These are phyloP conservation scores for Drosophila funebris DNA, from an alignment of 1,140 invertebrate species.

Conservation along the genomic window DNA sequence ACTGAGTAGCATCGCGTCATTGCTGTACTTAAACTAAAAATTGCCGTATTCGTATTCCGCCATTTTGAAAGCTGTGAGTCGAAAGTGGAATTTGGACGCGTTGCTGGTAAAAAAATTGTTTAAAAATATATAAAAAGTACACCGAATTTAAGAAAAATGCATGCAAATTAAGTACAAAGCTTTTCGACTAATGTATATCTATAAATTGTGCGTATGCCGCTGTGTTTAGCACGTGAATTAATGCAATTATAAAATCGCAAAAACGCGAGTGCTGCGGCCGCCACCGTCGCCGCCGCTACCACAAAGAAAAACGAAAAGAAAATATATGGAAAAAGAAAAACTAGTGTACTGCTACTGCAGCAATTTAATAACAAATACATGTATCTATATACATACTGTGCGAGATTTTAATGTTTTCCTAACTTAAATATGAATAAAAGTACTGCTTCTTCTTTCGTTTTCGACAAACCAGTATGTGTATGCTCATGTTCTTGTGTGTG, in stretches of 20 bases:
- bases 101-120: slow-evolving; percentile 76
- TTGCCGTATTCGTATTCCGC: slow-evolving; percentile 82
- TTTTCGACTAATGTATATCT: slow-evolving; percentile 35
- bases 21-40: slow-evolving; percentile 83
- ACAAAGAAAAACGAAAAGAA: slow-evolving; percentile 58
- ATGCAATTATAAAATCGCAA: slow-evolving; percentile 72
- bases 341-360: slow-evolving; percentile 59
- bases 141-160: slow-evolving; percentile 60
- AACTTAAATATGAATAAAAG: slow-evolving; percentile 27
- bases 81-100: slow-evolving; percentile 82
- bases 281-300: slow-evolving; percentile 58
- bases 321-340: slow-evolving; percentile 46
- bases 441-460: slow-evolving; percentile 58
- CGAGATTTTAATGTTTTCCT: slow-evolving; percentile 16
- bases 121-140: slow-evolving; percentile 69
- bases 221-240: slow-evolving; percentile 70
- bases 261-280: slow-evolving; percentile 46
- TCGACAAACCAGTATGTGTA: slow-evolving; percentile 51
- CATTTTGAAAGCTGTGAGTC: slow-evolving; percentile 83
- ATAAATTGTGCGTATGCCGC: slow-evolving; percentile 61
- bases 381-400: slow-evolving; percentile 37
- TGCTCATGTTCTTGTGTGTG: slow-evolving; percentile 30
- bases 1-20: slow-evolving; percentile 78
- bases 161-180: slow-evolving; percentile 35
- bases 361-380: slow-evolving; percentile 55